Percentiles rank a stretch among this genome's conserved stretches.
phyloP scores from a whole-genome alignment of 2,113 vertebrate genomes.

The Castor canadensis region DNA sequence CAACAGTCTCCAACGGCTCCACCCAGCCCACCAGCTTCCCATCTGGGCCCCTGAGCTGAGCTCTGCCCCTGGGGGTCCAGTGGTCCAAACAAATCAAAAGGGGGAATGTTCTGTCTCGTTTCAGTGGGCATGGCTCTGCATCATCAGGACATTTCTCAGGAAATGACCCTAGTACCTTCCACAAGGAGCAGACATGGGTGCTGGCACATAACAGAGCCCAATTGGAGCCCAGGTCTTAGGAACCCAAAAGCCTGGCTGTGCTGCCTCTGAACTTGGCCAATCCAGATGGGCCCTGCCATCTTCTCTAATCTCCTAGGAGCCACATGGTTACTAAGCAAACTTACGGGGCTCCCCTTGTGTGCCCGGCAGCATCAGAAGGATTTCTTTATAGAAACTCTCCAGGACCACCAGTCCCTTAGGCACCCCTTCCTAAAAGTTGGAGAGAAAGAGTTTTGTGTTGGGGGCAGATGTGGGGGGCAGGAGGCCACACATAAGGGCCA shows the following conservation, averaged over 20 bases:
- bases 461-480: background rate
- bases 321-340: background rate
- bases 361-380: background rate
- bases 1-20: background rate
- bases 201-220: background rate
- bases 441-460: background rate
- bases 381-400: slow-evolving; percentile 32
- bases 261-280: background rate
- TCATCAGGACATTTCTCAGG: background rate
- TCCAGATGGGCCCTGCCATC: background rate
- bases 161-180: background rate
- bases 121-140: too few species aligned
- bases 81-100: background rate
- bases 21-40: too few species aligned
- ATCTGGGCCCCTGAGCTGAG: background rate
- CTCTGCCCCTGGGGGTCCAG: background rate
- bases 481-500: background rate
- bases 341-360: background rate
- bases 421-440: background rate
- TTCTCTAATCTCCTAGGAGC: background rate
- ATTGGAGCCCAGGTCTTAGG: background rate
- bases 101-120: background rate
- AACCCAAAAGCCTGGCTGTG: background rate
- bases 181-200: background rate
- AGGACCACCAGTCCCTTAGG: background rate